Evolutionary conservation across 2,888 invertebrate species (phyloP), one percentile per base, ranked within the genome.

Genomic region (Cheilosia variabilis): DNA sequence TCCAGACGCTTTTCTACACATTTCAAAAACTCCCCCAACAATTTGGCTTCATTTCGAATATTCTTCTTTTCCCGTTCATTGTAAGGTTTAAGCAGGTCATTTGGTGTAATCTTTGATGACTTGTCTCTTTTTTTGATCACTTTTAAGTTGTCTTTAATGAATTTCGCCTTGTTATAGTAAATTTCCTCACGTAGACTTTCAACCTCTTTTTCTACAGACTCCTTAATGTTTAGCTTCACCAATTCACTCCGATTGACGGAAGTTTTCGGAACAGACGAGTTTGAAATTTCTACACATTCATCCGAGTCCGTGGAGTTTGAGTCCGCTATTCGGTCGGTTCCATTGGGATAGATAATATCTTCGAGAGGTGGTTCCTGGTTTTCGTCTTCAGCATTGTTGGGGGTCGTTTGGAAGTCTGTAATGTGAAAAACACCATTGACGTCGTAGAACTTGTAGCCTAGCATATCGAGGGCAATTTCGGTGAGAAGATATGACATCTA

Each of bases 391-490:
- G 13, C 10, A 27, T 75, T 81, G 27, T 24, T 72, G 5, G 24
- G 10, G 9, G 55, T 7, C 1, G 27, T 82, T 77, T 90, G 91
- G 65, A 91, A 91, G 81, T 90, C 90, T 4, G 90, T 91, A 13
- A 88, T 87, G 27, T 90, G 90, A 55, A 88, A 89, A 0, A 87
- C 81, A 0, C 91, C 91, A 80, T 90, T 89, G 7, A 90, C 89
- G 37, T 91, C 91, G 76, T 91, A 91, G 55, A 90, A 91, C 75
- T 90, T 91, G 58, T 90, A 91, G n/a, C 91, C 91, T 52, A 91
- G 68, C 91, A 91, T 91, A 89, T 91, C 91, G 2, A 91, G 88
- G 2, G 91, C 91, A 10, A 91, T 91, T 89, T 91, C 91, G 0
- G 91, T 91, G 0, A 91, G 87, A n/a, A 91, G 87, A 63, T 91